Base-by-base conservation (phyloP, 2,888 invertebrate genomes). In the Eumerus sabulonum region DNA sequence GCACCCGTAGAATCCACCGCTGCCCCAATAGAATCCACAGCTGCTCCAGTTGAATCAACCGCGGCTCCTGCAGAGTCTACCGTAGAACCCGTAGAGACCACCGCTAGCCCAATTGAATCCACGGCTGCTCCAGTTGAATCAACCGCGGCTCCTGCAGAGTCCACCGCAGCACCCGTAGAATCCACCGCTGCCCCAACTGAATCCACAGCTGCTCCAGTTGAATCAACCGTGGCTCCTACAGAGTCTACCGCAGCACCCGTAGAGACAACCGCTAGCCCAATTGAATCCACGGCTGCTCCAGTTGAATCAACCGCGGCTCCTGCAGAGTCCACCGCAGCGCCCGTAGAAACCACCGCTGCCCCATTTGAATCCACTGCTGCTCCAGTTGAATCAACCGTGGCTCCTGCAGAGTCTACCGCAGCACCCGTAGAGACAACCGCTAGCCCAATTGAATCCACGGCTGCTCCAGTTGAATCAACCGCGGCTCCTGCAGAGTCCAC, bases 21-120 rank as follows among this genome's bases (percentile, higher is more conserved):
- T 13, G 67, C 38, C 11, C 60, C 53, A 70, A 36, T 12, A 11
- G 57, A 57, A 51, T 19, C 16, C 0, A 19, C 27, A 11, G 19
- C 16, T 13, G 19, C 11, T 4, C 9, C 44, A 1, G 51, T 1
- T 13, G 42, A 50, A 44, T 4, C 9, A 1, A 42, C 48, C 1
- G 42, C 72, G 13, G 59, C 83, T 19, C 84, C 85, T 35, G 83
- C 85, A 42, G 83, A 83, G 64, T 84, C 77, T 7, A 35, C 54
- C 1, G 54, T 12, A 9, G 64, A 5, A 11, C 54, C 64, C 38
- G 19, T n/a, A 4, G 62, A 72, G 27, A 12, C 56, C 1, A 60
- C 79, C 0, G 66, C 47, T 7, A n/a, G n/a, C n/a, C n/a, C 64
- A 47, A 14, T n/a, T 9, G 62, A 72, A 38, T 14, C 56, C 1